Percentiles rank a stretch among this genome's conserved stretches.
Evolutionary conservation across 2,888 invertebrate genomes (phyloP).

Genomic region (Mesorhabditis spiculigera): DNA sequence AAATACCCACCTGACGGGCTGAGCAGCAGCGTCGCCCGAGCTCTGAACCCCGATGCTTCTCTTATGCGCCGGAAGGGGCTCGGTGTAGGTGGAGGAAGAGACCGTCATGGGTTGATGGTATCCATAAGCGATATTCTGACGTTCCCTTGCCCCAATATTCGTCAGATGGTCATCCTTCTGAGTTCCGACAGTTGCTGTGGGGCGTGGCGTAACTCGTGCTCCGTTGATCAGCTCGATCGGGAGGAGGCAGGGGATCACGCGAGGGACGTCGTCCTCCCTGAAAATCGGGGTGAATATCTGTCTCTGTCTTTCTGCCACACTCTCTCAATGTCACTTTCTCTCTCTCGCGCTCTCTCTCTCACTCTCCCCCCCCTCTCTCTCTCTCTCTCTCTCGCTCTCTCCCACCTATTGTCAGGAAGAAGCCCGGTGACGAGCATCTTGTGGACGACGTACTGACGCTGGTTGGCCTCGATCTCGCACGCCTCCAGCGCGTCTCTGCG

Average conservation of each 20-base stretch:
- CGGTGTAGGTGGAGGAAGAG: not conserved
- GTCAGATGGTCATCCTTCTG: constrained; percentile 17
- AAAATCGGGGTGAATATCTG: not conserved
- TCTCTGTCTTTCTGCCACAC: not conserved
- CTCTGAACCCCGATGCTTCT: not conserved
- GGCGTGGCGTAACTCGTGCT: constrained; percentile 44
- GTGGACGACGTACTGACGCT: constrained; percentile 56
- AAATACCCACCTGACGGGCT: no score
- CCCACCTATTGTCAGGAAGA: constrained; percentile 36
- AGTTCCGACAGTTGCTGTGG: constrained; percentile 22
- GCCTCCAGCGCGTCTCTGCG: constrained; percentile 61
- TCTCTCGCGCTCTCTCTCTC: no score
- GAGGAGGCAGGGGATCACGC: constrained; percentile 49
- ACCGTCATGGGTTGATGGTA: no score
- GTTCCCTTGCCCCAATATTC: constrained; percentile 10
- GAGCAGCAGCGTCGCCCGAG: no score
- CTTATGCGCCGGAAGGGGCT: not conserved
- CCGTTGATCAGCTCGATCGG: constrained; percentile 53
- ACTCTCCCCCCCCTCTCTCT: not conserved
- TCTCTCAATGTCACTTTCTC: not conserved
- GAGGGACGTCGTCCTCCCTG: constrained; percentile 49
- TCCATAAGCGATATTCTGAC: not conserved
- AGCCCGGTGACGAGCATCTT: constrained; percentile 55
- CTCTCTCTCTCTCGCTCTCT: not conserved
- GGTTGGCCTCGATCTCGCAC: constrained; percentile 60